Evolutionary conservation across 2,113 vertebrate genomes (phyloP), one percentile per base, ranked within the genome.

Genomic region (Sturnira hondurensis): DNA sequence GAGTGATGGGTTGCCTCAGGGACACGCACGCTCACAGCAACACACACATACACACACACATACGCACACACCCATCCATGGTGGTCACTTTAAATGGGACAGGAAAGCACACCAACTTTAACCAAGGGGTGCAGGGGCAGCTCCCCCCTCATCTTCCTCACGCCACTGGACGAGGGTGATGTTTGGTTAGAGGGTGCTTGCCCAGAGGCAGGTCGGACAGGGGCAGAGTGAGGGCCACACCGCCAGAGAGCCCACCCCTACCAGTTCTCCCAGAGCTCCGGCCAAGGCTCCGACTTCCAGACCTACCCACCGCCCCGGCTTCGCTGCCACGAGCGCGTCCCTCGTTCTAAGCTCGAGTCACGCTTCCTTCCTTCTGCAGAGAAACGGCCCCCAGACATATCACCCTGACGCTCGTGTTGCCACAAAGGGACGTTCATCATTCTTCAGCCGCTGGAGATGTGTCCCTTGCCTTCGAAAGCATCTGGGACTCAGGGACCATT

Each of bases 401-500:
- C 76, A 17, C 15, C n/a, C 33, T 13, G 2, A 74, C 38, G n/a
- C n/a, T 33, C n/a, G 41, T 2, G 6, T 0, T 0, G 0, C 58
- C 1, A 1, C 67, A 76, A 43, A 82, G 61, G 38, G 28, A 86
- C 73, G 13, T 17, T 78, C 58, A 0, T 52, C 33, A 16, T 70
- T 14, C 68, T 41, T 50, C 52, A 2, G 45, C n/a, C 1, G 0
- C 86, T 24, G 15, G 58, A 82, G 65, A 43, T 1, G 11, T 7
- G 4, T 22, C 50, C 78, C 45, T 74, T 20, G 47, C 58, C 14
- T 33, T 4, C 14, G 19, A 47, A 68, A 56, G 33, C n/a, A 13
- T 31, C 38, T 0, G 2, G 2, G n/a, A 68, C 38, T 7, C 43
- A 4, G 7, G n/a, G 20, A 4, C 38, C 2, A 0, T 33, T 15